phyloP scores from a whole-genome alignment of 2,797 vertebrate genomes.

The Platalea minor region DNA sequence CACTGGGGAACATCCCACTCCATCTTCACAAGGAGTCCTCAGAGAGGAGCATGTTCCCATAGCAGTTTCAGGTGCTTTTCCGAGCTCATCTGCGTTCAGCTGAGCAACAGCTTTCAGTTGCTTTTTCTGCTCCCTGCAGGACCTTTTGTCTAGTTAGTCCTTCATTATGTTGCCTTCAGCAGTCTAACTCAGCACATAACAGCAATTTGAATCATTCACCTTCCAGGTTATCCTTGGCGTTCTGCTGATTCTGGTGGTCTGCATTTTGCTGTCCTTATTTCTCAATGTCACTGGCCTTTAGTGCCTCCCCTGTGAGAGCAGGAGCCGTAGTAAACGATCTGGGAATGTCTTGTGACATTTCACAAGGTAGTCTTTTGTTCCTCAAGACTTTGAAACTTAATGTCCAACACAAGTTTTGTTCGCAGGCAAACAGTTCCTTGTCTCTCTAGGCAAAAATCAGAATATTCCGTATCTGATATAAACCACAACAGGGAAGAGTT shows the following conservation, averaged over 20 bases:
- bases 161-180: neutral
- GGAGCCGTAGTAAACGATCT: neutral
- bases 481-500: neutral
- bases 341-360: neutral
- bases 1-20: neutral
- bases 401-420: neutral
- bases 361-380: neutral
- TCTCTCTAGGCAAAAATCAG: neutral
- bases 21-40: neutral
- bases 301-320: neutral
- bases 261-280: neutral
- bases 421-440: rapidly evolving
- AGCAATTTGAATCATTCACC: neutral
- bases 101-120: neutral
- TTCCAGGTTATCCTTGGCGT: neutral
- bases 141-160: neutral
- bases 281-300: neutral
- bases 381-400: neutral
- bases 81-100: rapidly evolving
- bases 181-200: neutral
- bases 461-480: rapidly evolving
- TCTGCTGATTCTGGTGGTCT: constrained; percentile 32
- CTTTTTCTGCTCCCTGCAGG: neutral
- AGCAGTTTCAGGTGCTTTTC: neutral
- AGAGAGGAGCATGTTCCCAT: neutral